These are phyloP conservation scores for Erythrocercus mccallii DNA, from an alignment of 2,113 vertebrate species.

Conservation along the genomic window DNA sequence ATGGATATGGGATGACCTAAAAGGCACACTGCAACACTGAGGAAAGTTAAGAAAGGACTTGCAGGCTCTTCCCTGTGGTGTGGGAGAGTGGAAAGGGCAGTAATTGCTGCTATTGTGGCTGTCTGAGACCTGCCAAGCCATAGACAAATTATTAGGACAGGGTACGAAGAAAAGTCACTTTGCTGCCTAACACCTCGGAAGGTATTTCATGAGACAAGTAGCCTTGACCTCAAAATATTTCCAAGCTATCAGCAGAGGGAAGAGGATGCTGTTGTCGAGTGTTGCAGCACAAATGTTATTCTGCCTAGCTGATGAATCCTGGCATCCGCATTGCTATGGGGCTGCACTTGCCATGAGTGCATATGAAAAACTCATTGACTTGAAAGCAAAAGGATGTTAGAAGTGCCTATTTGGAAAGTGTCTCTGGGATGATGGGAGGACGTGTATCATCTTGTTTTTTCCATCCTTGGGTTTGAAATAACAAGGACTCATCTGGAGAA, in stretches of 20 bases:
- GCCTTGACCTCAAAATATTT: not conserved
- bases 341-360: not conserved
- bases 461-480: not conserved
- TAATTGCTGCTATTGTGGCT: not conserved
- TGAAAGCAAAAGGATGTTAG: constrained; percentile 2
- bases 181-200: not conserved
- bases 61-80: not conserved
- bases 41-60: not conserved
- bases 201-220: not conserved
- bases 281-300: not conserved
- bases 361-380: not conserved
- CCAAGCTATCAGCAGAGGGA: not conserved
- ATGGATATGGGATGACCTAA: too few relatives aligned
- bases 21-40: too few relatives aligned
- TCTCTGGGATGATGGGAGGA: not conserved
- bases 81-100: not conserved
- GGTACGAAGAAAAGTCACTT: not conserved
- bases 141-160: not conserved
- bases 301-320: not conserved
- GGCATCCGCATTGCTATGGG: not conserved
- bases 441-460: not conserved
- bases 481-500: not conserved
- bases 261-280: not conserved
- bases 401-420: not conserved
- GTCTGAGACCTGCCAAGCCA: not conserved